Evolutionary conservation across 2,113 vertebrate genomes (phyloP).

Genomic region (Ageneiosus marmoratus): DNA sequence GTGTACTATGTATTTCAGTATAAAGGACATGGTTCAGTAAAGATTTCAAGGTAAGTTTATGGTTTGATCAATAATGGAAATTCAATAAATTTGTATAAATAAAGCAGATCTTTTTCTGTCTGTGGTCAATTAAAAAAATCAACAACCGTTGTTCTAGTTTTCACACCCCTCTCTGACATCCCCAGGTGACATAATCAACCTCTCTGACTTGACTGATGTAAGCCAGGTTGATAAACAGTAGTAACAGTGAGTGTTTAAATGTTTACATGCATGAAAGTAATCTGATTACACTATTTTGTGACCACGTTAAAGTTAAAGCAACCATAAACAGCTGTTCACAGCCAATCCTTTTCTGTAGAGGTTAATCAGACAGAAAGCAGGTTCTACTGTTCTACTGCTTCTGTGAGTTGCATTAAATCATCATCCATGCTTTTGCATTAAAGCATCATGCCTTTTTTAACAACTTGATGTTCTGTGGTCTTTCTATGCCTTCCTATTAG

Average conservation of each 20-base stretch:
- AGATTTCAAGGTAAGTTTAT: conserved; percentile 28
- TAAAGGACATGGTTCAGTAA: conserved; percentile 27
- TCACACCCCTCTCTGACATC: background rate
- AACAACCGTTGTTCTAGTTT: background rate
- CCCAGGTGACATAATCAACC: too few species aligned
- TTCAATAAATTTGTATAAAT: too few species aligned
- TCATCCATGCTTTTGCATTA: background rate
- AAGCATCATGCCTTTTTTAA: conserved; percentile 6
- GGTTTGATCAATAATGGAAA: background rate
- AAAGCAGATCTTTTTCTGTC: background rate
- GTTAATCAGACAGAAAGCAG: background rate
- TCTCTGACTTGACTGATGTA: background rate
- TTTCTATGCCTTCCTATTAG: conserved; percentile 37
- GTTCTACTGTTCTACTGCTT: background rate
- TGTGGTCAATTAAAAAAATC: background rate
- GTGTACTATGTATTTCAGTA: background rate
- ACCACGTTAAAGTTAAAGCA: background rate
- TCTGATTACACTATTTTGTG: background rate
- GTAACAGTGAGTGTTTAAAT: background rate
- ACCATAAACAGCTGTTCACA: background rate
- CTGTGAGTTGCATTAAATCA: background rate
- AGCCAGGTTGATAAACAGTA: background rate
- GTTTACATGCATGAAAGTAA: background rate
- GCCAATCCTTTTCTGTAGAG: background rate
- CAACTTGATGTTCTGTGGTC: conserved; percentile 28